Evolutionary conservation across 2,797 vertebrate genomes (phyloP).

Genomic region (Rhyacichthys aspro): DNA sequence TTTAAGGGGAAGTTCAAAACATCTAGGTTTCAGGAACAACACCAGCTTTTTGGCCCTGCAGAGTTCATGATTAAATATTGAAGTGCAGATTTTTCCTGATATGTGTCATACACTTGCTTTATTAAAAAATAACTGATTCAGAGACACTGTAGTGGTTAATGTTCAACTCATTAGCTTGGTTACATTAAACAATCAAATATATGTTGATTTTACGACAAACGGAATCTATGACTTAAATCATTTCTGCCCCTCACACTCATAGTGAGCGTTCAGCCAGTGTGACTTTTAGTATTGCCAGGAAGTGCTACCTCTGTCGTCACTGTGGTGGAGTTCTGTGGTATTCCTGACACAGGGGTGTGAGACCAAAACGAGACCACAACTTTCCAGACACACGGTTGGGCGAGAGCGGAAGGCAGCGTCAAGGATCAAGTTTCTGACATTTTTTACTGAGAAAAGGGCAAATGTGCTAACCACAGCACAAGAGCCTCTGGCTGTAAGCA

Average conservation of each 20-base stretch:
- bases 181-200: neutral
- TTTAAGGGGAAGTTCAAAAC: conserved; percentile 45
- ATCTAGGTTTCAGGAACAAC: neutral
- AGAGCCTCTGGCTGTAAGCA: neutral
- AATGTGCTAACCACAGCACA: conserved; percentile 15
- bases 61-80: too few relatives aligned
- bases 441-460: conserved; percentile 4
- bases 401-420: conserved; percentile 20
- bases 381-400: conserved; percentile 16
- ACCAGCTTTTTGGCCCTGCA: neutral
- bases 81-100: neutral
- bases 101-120: too few relatives aligned
- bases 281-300: conserved; percentile 11
- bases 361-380: conserved; percentile 15
- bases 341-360: neutral
- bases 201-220: neutral
- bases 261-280: conserved; percentile 1
- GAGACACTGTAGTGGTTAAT: neutral
- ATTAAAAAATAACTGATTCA: too few relatives aligned
- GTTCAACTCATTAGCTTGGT: too few relatives aligned
- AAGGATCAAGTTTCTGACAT: conserved; percentile 28
- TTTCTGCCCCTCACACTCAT: conserved; percentile 1
- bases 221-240: too few relatives aligned
- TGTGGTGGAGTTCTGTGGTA: conserved; percentile 37
- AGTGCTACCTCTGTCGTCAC: conserved; percentile 3